Base-by-base conservation (phyloP, 2,113 vertebrate genomes). In the Paratilapia polleni region DNA sequence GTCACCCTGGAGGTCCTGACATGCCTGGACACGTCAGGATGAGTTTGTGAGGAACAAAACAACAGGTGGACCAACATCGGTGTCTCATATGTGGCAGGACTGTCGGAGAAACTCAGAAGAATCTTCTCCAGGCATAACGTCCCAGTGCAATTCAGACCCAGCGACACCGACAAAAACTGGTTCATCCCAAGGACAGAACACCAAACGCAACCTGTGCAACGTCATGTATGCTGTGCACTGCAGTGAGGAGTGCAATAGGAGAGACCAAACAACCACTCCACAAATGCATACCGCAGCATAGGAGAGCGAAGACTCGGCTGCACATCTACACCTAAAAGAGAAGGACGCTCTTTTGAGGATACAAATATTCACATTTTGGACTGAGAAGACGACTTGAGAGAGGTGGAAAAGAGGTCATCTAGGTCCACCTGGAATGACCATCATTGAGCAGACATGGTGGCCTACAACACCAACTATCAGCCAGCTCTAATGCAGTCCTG, bases 401-500 rank as follows among this genome's bases (percentile, higher is more conserved):
- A 1, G 15, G 38, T 43, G n/a, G 24, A 14, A 63, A 64, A 10
- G 61, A 63, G 12, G 62, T 20, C 62, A 41, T 14, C 34, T 0
- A 14, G 4, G 20, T 14, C 6, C 62, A 64, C 62, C 34, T 41
- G 61, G 34, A 6, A 1, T 8, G 20, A 38, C 34, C 20, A 38
- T 4, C 28, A 31, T 31, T 31, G 28, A 38, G 20, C 20, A 38
- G 34, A 31, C 3, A 34, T 63, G 61, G 34, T 63, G 61, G 61
- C 0, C 0, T 63, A n/a, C 34, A 63, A 63, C 34, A 63, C 36
- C 61, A 63, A 38, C 34, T 34, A 63, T 63, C 61, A 63, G n/a
- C 34, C 61, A 63, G 0, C 34, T 38, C 19, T 0, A 62, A 13
- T 31, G 20, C 60, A 62, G 31, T 62, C 19, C 61, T 22, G 61